Base-by-base conservation (phyloP, 2,113 vertebrate species). In the Sturnus vulgaris region DNA sequence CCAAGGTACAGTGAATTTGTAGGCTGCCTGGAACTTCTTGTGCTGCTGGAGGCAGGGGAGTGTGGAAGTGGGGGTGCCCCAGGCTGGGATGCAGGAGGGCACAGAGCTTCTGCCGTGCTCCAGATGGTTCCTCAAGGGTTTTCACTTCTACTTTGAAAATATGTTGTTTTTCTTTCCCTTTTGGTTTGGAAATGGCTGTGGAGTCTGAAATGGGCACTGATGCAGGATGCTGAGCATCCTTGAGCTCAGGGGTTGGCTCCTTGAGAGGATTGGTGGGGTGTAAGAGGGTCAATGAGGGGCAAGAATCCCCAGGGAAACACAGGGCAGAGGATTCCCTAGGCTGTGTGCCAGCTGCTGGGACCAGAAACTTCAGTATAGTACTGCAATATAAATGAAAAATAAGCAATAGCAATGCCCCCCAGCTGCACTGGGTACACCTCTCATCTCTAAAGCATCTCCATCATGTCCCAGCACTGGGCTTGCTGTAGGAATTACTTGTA, bases 1-100 rank as follows among this genome's bases (percentile, higher is more conserved):
- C 98, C 98, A 98, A 98, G 98, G 98, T 98, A 98, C 97, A 97
- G 98, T 98, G 98, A 98, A 98, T 98, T 98, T 98, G 93, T 77
- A 77, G 95, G 97, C 96, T 98, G 72, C 60, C 92, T 93, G 96
- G 92, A 31, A 39, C 78, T 94, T 57, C 82, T 81, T 28, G 14
- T 85, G 59, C 69, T 95, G 81, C 86, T 59, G 35, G 33, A 73
- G 81, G 53, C 50, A 22, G 4, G 42, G 89, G 84, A 76, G 68
- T 61, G n/a, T 79, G 90, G 91, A 88, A 82, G 12, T 57, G 66
- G 86, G 93, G 85, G 42, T 88, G 65, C 88, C 64, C 31, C 11
- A 85, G 95, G 60, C 11, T 9, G 37, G 84, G 42, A 33, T 72
- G 72, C 22, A 73, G 63, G 50, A 71, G 40, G 19, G 21, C 0